Conservation (phyloP, 2,888 invertebrate genomes). For the Melipona bicolor region DNA sequence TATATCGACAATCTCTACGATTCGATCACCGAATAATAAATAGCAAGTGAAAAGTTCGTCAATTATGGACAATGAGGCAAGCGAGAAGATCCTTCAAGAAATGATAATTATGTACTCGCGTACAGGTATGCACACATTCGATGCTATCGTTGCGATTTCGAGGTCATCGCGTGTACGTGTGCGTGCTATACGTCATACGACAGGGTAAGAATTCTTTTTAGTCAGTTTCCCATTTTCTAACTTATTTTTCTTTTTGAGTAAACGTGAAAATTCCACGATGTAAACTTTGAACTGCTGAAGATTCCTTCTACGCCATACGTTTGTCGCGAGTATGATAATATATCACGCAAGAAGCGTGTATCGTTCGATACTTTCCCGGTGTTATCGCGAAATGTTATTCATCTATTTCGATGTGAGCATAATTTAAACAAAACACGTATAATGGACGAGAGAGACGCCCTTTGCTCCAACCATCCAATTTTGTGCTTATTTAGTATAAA, state of each 20-base stretch:
- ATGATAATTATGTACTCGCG: conserved; percentile 38
- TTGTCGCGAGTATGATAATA: neutral
- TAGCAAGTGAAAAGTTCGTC: conserved; percentile 31
- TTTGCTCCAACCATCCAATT: no score
- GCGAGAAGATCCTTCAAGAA: conserved; percentile 39
- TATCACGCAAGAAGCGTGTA: neutral
- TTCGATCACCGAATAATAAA: conserved; percentile 48
- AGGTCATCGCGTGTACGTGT: conserved; percentile 29
- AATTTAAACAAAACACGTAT: neutral
- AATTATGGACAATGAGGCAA: conserved; percentile 33
- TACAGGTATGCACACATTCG: neutral
- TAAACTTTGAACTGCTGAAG: neutral
- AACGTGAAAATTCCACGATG: conserved; percentile 10
- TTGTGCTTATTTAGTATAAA: no score
- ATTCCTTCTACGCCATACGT: neutral
- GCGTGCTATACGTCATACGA: neutral
- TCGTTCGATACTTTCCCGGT: neutral
- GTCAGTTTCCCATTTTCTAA: neutral
- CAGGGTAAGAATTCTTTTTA: conserved; percentile 18
- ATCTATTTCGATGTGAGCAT: neutral
- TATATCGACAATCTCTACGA: conserved; percentile 25
- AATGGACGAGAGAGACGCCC: no score
- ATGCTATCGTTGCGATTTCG: conserved; percentile 19
- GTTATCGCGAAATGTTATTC: neutral
- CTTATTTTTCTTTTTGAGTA: neutral